Evolutionary conservation across 2,797 vertebrate genomes (phyloP), one percentile per base, ranked within the genome.

Genomic region (Halcyon chelicuti): DNA sequence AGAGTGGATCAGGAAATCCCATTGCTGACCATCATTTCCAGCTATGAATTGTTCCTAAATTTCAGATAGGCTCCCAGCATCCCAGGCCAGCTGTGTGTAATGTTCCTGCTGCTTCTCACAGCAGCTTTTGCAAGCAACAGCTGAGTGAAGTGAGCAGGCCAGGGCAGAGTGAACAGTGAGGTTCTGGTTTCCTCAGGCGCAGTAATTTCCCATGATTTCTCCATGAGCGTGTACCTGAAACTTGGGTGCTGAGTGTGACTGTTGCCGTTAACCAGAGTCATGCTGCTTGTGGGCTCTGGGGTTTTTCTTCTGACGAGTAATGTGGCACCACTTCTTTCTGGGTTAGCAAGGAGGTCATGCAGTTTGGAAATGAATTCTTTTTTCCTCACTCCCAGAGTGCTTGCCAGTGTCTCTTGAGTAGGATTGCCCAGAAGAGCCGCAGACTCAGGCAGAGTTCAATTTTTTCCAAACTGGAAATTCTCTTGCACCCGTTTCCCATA

Each of bases 271-370:
- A 47, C 28, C 2, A 0, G 9, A 62, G 28, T n/a, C 31, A 13
- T 23, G 26, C 46, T 85, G 52, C 63, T 70, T 65, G 11, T 0
- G 3, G 55, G 13, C 33, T 66, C 39, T 21, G 29, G 12, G 10
- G 0, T 46, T 92, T 85, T 82, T 71, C 33, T 79, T 73, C 52
- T 61, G 16, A 60, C 0, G 2, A 39, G 28, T 63, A 44, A 31
- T 4, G 37, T 0, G 0, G 29, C 60, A 21, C 12, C 0, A 0
- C 62, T 42, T 70, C 39, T 31, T 73, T 47, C 54, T 66, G 33
- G 35, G 18, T 55, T 88, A 90, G 35, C 33, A 37, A 35, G 40
- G 25, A 82, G 19, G 9, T 44, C 14, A 12, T 28, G 20, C 23
- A 37, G 1, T 76, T 87, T 49, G 37, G 18, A 19, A 46, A 33